Evolutionary conservation across 2,797 vertebrate genomes (phyloP).

Genomic region (Bradypus variegatus): DNA sequence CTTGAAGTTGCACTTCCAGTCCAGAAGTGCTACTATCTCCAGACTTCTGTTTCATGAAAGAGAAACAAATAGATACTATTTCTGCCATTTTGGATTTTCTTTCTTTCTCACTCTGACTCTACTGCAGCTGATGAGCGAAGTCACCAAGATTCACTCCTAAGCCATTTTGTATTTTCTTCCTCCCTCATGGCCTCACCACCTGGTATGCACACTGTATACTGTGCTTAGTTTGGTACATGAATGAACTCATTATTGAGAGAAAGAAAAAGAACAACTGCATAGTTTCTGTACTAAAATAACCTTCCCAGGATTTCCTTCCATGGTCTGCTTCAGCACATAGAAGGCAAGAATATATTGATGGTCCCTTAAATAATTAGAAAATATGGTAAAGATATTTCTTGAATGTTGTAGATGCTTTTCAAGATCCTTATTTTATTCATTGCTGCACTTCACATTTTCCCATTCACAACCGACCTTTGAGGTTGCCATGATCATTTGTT

Average conservation of each 20-base stretch:
- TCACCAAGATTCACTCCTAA: not conserved
- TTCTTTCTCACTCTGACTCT: not conserved
- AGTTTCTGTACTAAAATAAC: slow-evolving; percentile 17
- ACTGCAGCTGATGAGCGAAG: not conserved
- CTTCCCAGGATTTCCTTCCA: not conserved
- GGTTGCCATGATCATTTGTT: not conserved
- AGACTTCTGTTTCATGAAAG: not conserved
- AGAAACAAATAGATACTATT: not conserved
- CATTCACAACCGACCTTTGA: not conserved
- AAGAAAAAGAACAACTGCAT: not conserved
- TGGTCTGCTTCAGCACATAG: not conserved
- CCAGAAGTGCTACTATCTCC: not conserved
- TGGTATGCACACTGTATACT: not conserved
- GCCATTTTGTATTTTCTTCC: not conserved
- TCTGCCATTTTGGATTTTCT: not conserved
- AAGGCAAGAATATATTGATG: not conserved
- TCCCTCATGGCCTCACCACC: no score
- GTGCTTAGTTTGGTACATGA: not conserved
- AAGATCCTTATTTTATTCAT: not conserved
- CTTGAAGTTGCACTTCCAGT: not conserved
- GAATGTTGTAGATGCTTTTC: not conserved
- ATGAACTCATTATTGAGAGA: not conserved
- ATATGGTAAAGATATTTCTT: not conserved
- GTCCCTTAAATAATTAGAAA: not conserved
- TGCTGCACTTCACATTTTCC: not conserved